Evolutionary conservation across 2,888 invertebrate species (phyloP).

Genomic region (Conchocele bisecta): DNA sequence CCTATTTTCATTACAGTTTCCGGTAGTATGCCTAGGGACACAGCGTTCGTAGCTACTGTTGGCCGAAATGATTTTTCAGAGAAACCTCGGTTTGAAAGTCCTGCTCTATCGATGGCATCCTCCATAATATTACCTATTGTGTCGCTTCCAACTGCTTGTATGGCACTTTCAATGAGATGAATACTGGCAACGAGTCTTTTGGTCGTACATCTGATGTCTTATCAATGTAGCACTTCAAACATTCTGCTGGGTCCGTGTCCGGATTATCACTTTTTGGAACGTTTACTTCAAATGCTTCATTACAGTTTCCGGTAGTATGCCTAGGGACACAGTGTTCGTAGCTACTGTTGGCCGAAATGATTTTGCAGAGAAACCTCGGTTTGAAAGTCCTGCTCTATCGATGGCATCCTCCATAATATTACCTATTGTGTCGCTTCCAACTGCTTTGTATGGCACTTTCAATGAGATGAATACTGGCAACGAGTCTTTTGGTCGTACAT

Average conservation of each 20-base stretch:
- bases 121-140: slow-evolving; percentile 16
- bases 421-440: too few relatives aligned
- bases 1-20: slow-evolving; percentile 20
- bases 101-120: neutral
- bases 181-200: slow-evolving; percentile 1
- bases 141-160: slow-evolving; percentile 11
- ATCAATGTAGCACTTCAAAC: slow-evolving; percentile 13
- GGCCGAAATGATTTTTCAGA: slow-evolving; percentile 18
- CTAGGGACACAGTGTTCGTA: too few relatives aligned
- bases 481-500: too few relatives aligned
- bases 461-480: too few relatives aligned
- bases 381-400: too few relatives aligned
- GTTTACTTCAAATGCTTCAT: too few relatives aligned
- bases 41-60: slow-evolving; percentile 8
- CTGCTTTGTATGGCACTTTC: too few relatives aligned
- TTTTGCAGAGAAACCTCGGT: too few relatives aligned
- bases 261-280: too few relatives aligned
- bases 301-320: too few relatives aligned
- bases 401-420: too few relatives aligned
- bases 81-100: neutral
- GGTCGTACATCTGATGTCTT: slow-evolving; percentile 8
- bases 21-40: neutral
- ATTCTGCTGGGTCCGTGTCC: slow-evolving; percentile 9
- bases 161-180: slow-evolving; percentile 6
- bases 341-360: too few relatives aligned